Conservation (phyloP, 2,888 invertebrate species). For the Nephrotoma flavescens region DNA sequence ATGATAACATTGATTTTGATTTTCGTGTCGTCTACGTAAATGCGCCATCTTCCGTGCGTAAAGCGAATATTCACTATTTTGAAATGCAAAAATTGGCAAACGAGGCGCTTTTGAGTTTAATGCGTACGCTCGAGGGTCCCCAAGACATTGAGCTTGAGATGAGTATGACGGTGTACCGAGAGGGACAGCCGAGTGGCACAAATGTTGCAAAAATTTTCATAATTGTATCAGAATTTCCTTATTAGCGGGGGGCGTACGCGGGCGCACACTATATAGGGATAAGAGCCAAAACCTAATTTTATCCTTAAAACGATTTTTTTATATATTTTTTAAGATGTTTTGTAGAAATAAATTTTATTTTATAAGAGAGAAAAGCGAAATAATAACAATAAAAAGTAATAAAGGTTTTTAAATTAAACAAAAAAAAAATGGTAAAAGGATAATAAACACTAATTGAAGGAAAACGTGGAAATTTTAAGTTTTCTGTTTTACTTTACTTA, state of each 20-base stretch:
- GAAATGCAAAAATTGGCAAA: constrained; percentile 39
- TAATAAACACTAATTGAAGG: neutral
- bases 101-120: constrained; percentile 62
- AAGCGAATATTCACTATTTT: constrained; percentile 43
- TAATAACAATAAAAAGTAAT: neutral
- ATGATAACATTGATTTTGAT: constrained; percentile 58
- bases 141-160: constrained; percentile 82
- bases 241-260: constrained; percentile 30
- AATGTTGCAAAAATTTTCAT: constrained; percentile 76
- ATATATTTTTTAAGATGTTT: neutral
- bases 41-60: constrained; percentile 44
- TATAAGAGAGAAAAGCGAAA: neutral
- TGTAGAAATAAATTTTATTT: neutral
- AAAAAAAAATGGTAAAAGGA: neutral
- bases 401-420: neutral
- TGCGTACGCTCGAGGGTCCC: constrained; percentile 63
- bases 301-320: neutral
- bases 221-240: constrained; percentile 71
- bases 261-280: neutral
- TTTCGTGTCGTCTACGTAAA: constrained; percentile 51
- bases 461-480: neutral
- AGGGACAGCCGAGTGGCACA: constrained; percentile 58
- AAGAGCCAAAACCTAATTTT: neutral
- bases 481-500: neutral
- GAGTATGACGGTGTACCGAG: constrained; percentile 67